Percentiles rank a stretch among this genome's conserved stretches.
These are phyloP conservation scores for Scaptomyza montana DNA, from an alignment of 1,140 invertebrate species.

Conservation along the genomic window DNA sequence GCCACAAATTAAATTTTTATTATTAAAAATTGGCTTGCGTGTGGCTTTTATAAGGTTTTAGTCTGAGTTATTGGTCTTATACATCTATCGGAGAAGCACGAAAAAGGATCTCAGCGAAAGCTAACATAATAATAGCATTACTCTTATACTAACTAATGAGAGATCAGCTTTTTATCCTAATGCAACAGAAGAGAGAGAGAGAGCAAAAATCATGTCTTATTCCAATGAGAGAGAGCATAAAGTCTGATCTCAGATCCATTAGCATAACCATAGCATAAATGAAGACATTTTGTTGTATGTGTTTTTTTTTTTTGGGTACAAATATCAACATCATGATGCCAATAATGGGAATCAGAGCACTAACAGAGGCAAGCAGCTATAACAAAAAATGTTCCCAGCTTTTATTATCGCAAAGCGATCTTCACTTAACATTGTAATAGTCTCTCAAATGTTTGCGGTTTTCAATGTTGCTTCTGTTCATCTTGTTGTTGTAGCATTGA, in stretches of 20 bases:
- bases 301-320: constrained; percentile 40
- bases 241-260: constrained; percentile 67
- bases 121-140: not conserved
- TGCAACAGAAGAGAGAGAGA: too few species aligned
- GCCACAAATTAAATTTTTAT: constrained; percentile 81
- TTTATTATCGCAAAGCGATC: constrained; percentile 75
- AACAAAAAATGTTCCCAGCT: constrained; percentile 71
- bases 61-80: constrained; percentile 6
- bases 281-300: constrained; percentile 62
- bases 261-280: constrained; percentile 76
- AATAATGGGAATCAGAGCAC: constrained; percentile 80
- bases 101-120: not conserved
- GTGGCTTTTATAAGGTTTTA: constrained; percentile 47
- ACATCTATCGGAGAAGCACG: not conserved
- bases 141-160: too few species aligned
- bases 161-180: too few species aligned
- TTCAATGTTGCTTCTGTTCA: constrained; percentile 50
- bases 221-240: not conserved
- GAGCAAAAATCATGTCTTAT: too few species aligned
- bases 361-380: constrained; percentile 24
- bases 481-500: constrained; percentile 58
- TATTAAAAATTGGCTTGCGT: constrained; percentile 74
- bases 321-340: constrained; percentile 69
- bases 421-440: constrained; percentile 67
- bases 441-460: constrained; percentile 55